phyloP scores from a whole-genome alignment of 2,113 vertebrate species.

The Amazona guildingii region DNA sequence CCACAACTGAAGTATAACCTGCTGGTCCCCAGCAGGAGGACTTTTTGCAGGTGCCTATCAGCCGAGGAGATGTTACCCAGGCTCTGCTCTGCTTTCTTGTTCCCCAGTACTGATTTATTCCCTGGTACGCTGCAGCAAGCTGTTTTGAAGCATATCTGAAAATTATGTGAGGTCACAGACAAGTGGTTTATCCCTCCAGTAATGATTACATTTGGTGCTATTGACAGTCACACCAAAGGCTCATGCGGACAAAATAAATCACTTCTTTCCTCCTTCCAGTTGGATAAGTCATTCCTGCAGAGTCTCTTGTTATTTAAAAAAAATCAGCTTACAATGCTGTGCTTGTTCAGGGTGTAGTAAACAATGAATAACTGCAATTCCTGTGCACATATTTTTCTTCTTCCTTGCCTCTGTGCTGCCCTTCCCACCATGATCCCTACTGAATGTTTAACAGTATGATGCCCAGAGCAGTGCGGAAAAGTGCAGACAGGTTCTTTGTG shows the following conservation, averaged over 20 bases:
- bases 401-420: neutral
- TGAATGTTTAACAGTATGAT: neutral
- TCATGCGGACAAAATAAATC: neutral
- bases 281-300: neutral
- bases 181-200: constrained; percentile 5
- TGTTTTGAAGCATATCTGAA: neutral
- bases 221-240: neutral
- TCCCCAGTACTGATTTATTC: neutral
- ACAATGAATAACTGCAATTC: constrained; percentile 13
- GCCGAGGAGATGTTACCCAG: neutral
- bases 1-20: neutral
- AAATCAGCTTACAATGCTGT: neutral
- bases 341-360: neutral
- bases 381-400: neutral
- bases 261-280: neutral
- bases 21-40: neutral
- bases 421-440: neutral
- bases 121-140: neutral
- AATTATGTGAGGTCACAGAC: neutral
- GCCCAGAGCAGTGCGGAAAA: neutral
- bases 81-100: neutral
- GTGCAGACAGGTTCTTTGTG: neutral
- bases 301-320: constrained; percentile 8
- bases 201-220: neutral
- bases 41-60: neutral